Base-by-base conservation (phyloP, 2,888 invertebrate genomes). In the Erannis defoliaria region DNA sequence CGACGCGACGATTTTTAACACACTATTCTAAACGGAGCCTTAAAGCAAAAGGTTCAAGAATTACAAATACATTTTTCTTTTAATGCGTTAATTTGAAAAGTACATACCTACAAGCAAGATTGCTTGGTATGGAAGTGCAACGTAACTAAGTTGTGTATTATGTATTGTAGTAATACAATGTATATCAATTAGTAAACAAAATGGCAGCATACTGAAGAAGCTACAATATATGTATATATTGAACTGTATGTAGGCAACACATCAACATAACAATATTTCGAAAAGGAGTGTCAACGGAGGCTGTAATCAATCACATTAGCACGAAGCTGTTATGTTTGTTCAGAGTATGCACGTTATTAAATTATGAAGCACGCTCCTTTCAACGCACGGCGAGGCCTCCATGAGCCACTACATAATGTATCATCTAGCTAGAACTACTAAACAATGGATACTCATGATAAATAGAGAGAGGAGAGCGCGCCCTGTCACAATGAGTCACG, bases 401-500 rank as follows among this genome's bases (percentile, higher is more conserved):
- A 33, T 18, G 33, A 35, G 35, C 33, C 5, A 55, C 64, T 67
- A 66, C 63, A 63, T 67, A 61, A 65, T 67, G 55, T 69, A 71
- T 67, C 60, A 63, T 62, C 65, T 60, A 68, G 61, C 49, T 58
- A 62, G 54, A 67, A 62, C 67, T 75, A 72, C 61, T 68, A 69
- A 74, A 72, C 70, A 72, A 69, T 68, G 73, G 71, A 75, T 80
- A 76, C 77, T 76, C 74, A 80, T 74, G 76, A 81, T 73, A 77
- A 75, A 75, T 70, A 70, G 65, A 67, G 68, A 67, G 57, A 57
- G 68, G 62, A 42, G 43, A 69, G 73, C 70, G 68, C 71, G 66
- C 62, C 66, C 66, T 64, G 63, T 68, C 73, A 71, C 70, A 70
- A 66, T 70, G 69, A 66, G 74, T 72, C 76, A 77, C 75, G 72